Percentiles rank a stretch among this genome's conserved stretches.
Evolutionary conservation across 2,113 vertebrate species (phyloP).

Genomic region (Martes martes): DNA sequence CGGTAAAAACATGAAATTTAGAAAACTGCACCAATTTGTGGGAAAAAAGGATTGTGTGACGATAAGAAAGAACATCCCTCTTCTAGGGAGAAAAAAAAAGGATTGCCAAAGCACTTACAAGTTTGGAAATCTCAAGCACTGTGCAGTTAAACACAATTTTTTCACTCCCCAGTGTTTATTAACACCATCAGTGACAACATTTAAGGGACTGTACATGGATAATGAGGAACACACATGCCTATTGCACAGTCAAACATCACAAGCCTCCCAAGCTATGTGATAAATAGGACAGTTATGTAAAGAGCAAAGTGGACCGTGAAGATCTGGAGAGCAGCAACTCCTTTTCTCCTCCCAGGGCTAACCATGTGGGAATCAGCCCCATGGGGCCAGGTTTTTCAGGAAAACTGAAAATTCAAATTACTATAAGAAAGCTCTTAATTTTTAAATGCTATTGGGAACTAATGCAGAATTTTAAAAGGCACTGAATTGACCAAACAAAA

Average conservation of each 20-base stretch:
- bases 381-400: background rate
- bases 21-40: background rate
- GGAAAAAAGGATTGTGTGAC: background rate
- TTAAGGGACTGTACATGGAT: background rate
- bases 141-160: background rate
- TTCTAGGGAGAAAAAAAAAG: background rate
- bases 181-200: background rate
- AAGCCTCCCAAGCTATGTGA: background rate
- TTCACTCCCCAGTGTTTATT: background rate
- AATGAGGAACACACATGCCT: background rate
- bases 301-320: background rate
- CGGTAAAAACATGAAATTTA: background rate
- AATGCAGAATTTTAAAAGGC: slow-evolving; percentile 26
- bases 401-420: background rate
- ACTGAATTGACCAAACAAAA: slow-evolving; percentile 16
- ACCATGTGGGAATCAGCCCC: background rate
- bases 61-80: background rate
- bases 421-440: background rate
- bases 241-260: background rate
- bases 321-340: background rate
- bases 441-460: background rate
- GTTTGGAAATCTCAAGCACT: background rate
- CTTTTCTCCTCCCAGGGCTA: background rate
- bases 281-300: background rate
- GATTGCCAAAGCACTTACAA: background rate